Evolutionary conservation across 2,797 vertebrate species (phyloP).

Genomic region (Spizella passerina): DNA sequence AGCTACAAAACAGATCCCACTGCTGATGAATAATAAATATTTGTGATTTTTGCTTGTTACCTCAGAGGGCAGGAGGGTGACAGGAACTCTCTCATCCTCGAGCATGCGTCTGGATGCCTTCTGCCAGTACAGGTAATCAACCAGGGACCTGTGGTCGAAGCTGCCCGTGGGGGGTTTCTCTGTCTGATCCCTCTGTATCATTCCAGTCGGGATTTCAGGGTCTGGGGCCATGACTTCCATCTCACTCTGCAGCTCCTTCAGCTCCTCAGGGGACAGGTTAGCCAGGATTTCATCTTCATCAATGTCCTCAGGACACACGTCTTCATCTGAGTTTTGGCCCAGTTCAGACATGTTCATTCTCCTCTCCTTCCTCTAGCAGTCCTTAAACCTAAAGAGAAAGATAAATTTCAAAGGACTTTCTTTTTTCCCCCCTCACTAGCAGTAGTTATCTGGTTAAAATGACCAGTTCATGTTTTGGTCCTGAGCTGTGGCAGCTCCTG

Average conservation of each 20-base stretch:
- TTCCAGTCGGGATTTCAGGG: constrained; percentile 88
- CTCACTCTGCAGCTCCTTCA: constrained; percentile 91
- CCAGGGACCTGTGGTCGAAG: constrained; percentile 92
- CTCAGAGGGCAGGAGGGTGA: constrained; percentile 89
- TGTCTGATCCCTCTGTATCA: constrained; percentile 95
- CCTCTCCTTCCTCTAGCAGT: neutral
- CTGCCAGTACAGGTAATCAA: constrained; percentile 96
- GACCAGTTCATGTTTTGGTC: constrained; percentile 7
- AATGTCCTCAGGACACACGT: constrained; percentile 80
- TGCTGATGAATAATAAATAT: neutral
- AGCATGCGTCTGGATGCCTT: constrained; percentile 92
- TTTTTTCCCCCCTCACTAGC: fast-evolving
- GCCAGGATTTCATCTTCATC: constrained; percentile 95
- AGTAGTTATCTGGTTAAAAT: neutral
- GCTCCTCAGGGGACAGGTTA: constrained; percentile 92
- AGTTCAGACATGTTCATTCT: constrained; percentile 74
- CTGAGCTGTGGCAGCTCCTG: neutral
- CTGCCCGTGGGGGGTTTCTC: constrained; percentile 90
- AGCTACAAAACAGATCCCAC: neutral
- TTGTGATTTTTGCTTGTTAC: constrained; percentile 75
- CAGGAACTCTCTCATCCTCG: constrained; percentile 91
- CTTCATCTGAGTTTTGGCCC: constrained; percentile 74
- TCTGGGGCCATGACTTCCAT: constrained; percentile 97
- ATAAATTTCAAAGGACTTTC: neutral
- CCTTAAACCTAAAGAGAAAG: constrained; percentile 12